Percentiles rank a stretch among this genome's conserved stretches.
Conservation (phyloP, 2,888 invertebrate species). For the Tupiocoris notatus region DNA sequence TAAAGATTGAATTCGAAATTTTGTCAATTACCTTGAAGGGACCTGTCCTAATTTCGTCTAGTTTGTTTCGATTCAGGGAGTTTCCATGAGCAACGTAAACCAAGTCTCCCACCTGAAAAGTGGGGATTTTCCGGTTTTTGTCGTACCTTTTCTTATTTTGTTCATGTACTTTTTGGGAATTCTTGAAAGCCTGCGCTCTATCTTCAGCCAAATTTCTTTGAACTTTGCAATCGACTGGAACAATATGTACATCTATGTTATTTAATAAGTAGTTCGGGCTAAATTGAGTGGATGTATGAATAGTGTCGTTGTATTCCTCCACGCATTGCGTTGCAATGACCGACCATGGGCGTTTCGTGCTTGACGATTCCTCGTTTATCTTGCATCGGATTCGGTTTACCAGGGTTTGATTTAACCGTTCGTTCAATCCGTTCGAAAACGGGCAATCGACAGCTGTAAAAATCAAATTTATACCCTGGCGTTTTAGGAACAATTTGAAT, state of each 20-base stretch:
- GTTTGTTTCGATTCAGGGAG: constrained; percentile 6
- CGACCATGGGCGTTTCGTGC: constrained; percentile 5
- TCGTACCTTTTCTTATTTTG: constrained; percentile 28
- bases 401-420: too few species aligned
- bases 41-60: constrained; percentile 1
- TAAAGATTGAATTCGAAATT: constrained; percentile 15
- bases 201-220: constrained; percentile 41
- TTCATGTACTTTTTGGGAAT: constrained; percentile 39
- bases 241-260: background rate
- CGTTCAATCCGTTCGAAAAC: too few species aligned
- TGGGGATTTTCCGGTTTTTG: background rate
- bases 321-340: constrained; percentile 11
- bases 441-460: too few species aligned
- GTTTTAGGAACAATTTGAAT: constrained; percentile 9
- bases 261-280: constrained; percentile 17
- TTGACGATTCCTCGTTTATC: background rate
- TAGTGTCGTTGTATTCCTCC: constrained; percentile 10
- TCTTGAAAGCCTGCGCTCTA: constrained; percentile 35
- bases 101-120: constrained; percentile 13
- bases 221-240: background rate
- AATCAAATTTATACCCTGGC: background rate
- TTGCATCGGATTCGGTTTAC: background rate
- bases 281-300: constrained; percentile 19
- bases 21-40: background rate
- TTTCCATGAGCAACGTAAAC: constrained; percentile 13